A percentile compares a stretch with the other conserved stretches of the same genome.
phyloP scores from a whole-genome alignment of 2,797 vertebrate genomes.

The Naso thynnoides region DNA sequence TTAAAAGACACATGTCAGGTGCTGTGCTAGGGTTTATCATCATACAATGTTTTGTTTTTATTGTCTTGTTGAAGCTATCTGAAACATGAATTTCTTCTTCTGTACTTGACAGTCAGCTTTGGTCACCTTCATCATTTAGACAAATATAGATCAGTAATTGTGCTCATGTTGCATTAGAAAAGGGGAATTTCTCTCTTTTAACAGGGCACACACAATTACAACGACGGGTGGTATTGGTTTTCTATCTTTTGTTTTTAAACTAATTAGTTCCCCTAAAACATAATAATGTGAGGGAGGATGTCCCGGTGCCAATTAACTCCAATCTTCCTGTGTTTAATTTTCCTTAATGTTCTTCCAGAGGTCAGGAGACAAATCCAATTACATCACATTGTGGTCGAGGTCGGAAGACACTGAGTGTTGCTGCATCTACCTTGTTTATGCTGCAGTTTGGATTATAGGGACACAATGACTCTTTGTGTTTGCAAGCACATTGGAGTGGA shows the following conservation, averaged over 20 bases:
- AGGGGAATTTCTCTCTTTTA: background rate
- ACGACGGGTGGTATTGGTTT: background rate
- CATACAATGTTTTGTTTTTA: no score
- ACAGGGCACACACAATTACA: background rate
- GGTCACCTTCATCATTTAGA: background rate
- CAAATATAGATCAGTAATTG: background rate
- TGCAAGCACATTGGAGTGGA: conserved; percentile 5
- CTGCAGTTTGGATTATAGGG: conserved; percentile 30
- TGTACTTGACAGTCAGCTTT: background rate
- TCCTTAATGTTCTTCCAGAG: conserved; percentile 42
- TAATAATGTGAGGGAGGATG: conserved; percentile 17
- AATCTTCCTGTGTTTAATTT: conserved; percentile 26
- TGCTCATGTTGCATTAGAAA: background rate
- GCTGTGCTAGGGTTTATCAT: no score
- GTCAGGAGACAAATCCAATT: conserved; percentile 31
- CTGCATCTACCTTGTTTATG: conserved; percentile 36
- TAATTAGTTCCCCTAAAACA: background rate
- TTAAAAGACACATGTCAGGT: background rate
- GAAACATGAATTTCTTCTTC: no score
- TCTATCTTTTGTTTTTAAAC: background rate
- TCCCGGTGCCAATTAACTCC: conserved; percentile 3
- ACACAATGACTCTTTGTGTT: conserved; percentile 63
- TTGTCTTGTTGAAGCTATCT: no score
- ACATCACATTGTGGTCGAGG: conserved; percentile 13
- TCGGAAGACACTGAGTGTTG: conserved; percentile 23